phyloP scores from a whole-genome alignment of 2,888 invertebrate species.

The Cetonia aurata region DNA sequence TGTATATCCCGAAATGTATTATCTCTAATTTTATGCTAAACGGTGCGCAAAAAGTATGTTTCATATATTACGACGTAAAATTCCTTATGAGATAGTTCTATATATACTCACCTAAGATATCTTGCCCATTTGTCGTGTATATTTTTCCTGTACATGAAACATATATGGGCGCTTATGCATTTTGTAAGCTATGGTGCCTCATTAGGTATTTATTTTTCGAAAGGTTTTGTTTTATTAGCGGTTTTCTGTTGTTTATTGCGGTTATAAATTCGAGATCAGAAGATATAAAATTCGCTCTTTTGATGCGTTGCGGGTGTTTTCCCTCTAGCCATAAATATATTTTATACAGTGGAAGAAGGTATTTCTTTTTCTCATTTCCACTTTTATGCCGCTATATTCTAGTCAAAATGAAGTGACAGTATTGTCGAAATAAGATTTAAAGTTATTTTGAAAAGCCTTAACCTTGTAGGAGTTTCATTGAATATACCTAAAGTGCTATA shows the following conservation, averaged over 20 bases:
- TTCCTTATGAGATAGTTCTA: too few species aligned
- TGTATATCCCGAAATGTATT: neutral
- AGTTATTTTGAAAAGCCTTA: too few species aligned
- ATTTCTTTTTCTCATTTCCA: neutral
- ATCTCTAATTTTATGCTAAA: conserved; percentile 22
- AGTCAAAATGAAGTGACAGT: too few species aligned
- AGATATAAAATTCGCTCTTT: conserved; percentile 17
- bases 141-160: neutral
- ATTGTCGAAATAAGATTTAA: too few species aligned
- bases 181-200: conserved; percentile 2
- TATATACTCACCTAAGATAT: too few species aligned
- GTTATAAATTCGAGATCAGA: conserved; percentile 31
- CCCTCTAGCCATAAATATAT: conserved; percentile 22
- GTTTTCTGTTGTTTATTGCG: conserved; percentile 36
- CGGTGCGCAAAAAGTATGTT: neutral
- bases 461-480: too few species aligned
- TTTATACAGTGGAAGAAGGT: neutral
- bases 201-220: conserved; percentile 32
- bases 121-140: neutral
- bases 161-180: neutral
- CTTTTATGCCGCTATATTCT: too few species aligned
- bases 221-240: conserved; percentile 32
- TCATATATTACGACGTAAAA: neutral
- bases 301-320: conserved; percentile 29
- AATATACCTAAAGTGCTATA: too few species aligned